Evolutionary conservation across 1,140 invertebrate species (phyloP).

Genomic region (Chrysoperla carnea): DNA sequence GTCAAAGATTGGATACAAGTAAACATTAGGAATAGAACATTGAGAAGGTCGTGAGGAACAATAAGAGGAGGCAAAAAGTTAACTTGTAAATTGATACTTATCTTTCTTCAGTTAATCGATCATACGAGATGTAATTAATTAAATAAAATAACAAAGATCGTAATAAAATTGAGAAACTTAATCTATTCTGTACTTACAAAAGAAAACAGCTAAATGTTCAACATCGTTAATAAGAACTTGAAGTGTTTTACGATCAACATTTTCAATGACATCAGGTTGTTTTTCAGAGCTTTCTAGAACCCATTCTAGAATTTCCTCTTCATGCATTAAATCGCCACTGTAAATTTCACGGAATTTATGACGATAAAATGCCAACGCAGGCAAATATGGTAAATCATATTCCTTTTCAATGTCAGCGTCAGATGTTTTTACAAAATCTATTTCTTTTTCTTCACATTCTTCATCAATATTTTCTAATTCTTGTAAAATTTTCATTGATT

Average conservation of each 20-base stretch:
- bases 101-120: too few species aligned
- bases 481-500: conserved; percentile 72
- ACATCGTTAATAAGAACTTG: conserved; percentile 78
- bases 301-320: conserved; percentile 82
- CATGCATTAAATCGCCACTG: conserved; percentile 72
- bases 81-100: too few species aligned
- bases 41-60: too few species aligned
- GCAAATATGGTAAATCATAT: conserved; percentile 68
- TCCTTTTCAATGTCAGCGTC: conserved; percentile 77
- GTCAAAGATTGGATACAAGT: neutral
- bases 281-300: conserved; percentile 69
- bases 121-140: too few species aligned
- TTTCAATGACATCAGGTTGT: conserved; percentile 78
- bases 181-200: conserved; percentile 48
- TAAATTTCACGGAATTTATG: conserved; percentile 75
- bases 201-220: conserved; percentile 81
- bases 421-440: conserved; percentile 86
- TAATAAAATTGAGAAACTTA: conserved; percentile 3
- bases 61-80: too few species aligned
- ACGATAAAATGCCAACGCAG: conserved; percentile 76
- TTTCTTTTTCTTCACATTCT: conserved; percentile 81
- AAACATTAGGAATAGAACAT: too few species aligned
- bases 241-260: conserved; percentile 75
- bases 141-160: conserved; percentile 1
- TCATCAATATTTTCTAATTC: conserved; percentile 91